Base-by-base conservation (phyloP, 2,888 invertebrate genomes). In the Acleris emargana region DNA sequence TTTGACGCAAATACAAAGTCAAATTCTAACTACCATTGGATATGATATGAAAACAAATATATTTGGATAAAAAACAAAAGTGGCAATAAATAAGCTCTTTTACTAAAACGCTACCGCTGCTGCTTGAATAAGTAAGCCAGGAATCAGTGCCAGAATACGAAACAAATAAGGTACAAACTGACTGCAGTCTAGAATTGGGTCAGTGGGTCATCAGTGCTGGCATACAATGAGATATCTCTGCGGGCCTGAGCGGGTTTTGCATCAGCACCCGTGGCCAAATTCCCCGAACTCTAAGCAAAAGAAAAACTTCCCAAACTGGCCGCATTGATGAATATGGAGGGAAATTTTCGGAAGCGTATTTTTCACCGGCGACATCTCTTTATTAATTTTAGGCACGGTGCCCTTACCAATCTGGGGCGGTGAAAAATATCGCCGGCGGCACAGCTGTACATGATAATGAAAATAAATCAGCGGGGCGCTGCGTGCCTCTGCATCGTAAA, bases 151-250 rank as follows among this genome's bases (percentile, higher is more conserved):
- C 90, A 89, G 85, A 87, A 85, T 76, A 81, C 78, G 80, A 84
- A 88, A 88, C 88, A 88, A 89, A 89, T 84, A 83, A 83, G 84
- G 83, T 82, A 84, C 71, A 82, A 80, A 81, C 78, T 81, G 80
- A 81, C 85, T 89, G 89, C 91, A 91, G 84, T 85, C 82, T 83
- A 85, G 78, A 91, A 84, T 73, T 84, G 75, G 91, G 91, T 89
- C 82, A 91, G 79, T 88, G 76, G 91, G 91, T 85, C 90, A 87
- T 85, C 83, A 84, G 81, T 80, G 79, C 82, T 84, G 87, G 84
- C 89, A 87, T 84, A 89, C 87, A 88, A 86, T 87, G 89, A 87
- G 86, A 86, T 88, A 89, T 87, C 84, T 83, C 84, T 88, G 87
- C 88, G 84, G 87, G 76, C 75, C 13, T 77, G 77, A 78, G 76